These are phyloP conservation scores for Drosophila mauritiana DNA, from an alignment of 1,140 invertebrate species.

Conservation along the genomic window DNA sequence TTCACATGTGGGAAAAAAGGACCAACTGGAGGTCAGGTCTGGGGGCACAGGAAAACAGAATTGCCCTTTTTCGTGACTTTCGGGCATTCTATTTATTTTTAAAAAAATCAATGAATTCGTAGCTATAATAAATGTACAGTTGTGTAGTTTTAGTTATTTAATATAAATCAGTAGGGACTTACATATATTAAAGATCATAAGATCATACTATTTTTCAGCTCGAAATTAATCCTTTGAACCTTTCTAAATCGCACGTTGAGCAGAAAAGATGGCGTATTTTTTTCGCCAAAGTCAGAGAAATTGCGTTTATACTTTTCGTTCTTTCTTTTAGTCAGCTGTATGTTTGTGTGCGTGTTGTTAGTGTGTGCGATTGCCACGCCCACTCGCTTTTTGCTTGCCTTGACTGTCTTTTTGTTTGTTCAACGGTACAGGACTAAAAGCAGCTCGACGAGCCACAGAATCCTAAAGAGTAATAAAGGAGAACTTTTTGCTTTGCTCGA, in stretches of 20 bases:
- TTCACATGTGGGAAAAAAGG: slow-evolving; percentile 1
- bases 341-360: neutral
- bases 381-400: slow-evolving; percentile 13
- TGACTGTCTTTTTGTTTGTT: slow-evolving; percentile 32
- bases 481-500: slow-evolving; percentile 18
- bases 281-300: slow-evolving; percentile 30
- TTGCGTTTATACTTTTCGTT: slow-evolving; percentile 3
- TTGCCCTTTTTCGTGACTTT: neutral
- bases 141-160: no score
- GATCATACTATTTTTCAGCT: no score
- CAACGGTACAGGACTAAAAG: slow-evolving; percentile 15
- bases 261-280: neutral
- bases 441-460: neutral
- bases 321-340: neutral
- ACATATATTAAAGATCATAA: no score
- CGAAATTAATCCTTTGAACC: neutral
- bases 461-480: neutral
- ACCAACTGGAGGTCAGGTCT: neutral
- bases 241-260: no score
- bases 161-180: no score
- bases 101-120: no score
- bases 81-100: neutral
- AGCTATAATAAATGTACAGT: no score
- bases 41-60: neutral
- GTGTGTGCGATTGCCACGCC: slow-evolving; percentile 18